These are phyloP conservation scores for Pelodiscus sinensis DNA, from an alignment of 2,113 vertebrate genomes.

Conservation along the genomic window DNA sequence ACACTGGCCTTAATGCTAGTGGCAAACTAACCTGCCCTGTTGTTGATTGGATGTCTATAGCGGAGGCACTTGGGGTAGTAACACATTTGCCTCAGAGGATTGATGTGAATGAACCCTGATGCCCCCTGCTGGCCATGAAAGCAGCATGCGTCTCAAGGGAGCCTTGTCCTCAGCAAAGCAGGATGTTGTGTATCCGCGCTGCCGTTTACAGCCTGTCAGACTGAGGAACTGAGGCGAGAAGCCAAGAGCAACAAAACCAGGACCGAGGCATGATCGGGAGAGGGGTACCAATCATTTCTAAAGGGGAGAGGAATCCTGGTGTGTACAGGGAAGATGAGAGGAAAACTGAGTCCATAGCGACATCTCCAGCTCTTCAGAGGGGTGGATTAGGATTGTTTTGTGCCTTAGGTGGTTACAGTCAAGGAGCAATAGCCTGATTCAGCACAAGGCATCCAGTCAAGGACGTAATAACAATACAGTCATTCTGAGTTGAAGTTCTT, in stretches of 20 bases:
- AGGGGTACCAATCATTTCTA: fast-evolving
- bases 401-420: constrained; percentile 67
- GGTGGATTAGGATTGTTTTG: constrained; percentile 27
- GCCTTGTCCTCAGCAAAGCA: fast-evolving
- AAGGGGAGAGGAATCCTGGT: not conserved
- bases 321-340: not conserved
- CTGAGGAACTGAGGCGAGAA: not conserved
- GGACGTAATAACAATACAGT: not conserved
- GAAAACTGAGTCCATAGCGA: not conserved
- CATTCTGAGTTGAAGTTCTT: not conserved
- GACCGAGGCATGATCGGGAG: not conserved
- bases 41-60: not conserved
- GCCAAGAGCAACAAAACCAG: constrained; percentile 53
- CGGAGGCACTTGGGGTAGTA: not conserved
- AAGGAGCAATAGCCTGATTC: constrained; percentile 27
- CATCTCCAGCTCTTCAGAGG: not conserved
- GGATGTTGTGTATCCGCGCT: not conserved
- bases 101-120: not conserved
- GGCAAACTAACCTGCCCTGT: not conserved
- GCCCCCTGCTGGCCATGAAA: not conserved
- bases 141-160: not conserved
- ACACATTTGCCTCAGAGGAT: not conserved
- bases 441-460: not conserved
- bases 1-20: not conserved
- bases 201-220: not conserved